Percentiles rank a stretch among this genome's conserved stretches.
Evolutionary conservation across 2,797 vertebrate species (phyloP).

Genomic region (Brachyalestes nurse): DNA sequence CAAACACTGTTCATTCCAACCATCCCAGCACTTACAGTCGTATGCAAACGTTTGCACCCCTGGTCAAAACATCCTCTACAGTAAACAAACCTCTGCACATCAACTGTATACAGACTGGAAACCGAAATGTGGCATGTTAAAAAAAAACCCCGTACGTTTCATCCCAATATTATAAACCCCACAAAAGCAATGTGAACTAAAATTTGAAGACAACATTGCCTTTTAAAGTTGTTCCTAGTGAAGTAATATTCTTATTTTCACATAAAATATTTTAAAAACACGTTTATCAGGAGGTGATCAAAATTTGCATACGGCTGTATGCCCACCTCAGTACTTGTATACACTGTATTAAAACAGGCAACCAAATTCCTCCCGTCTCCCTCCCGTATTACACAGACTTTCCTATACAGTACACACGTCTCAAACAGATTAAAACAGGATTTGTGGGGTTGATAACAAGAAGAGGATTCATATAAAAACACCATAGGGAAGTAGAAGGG

Average conservation of each 20-base stretch:
- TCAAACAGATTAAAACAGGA: slow-evolving; percentile 61
- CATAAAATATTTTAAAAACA: background rate
- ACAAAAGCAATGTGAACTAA: no score
- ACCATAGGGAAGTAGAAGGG: background rate
- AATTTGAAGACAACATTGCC: no score
- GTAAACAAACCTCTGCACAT: background rate
- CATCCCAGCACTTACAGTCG: no score
- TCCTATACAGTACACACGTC: background rate
- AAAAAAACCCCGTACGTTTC: background rate
- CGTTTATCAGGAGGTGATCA: no score
- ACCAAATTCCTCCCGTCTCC: background rate
- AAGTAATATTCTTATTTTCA: no score
- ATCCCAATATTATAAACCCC: no score
- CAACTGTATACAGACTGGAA: background rate
- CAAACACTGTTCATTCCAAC: background rate
- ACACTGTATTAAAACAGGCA: background rate
- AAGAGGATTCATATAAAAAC: background rate
- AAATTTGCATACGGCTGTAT: no score
- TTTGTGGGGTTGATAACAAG: slow-evolving; percentile 50
- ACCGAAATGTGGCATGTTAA: background rate
- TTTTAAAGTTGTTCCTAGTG: no score
- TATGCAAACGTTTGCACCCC: no score
- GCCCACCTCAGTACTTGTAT: background rate
- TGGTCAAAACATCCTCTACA: no score
- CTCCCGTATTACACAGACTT: background rate